Base-by-base conservation (phyloP, 2,888 invertebrate species). In the Furcula furcula region DNA sequence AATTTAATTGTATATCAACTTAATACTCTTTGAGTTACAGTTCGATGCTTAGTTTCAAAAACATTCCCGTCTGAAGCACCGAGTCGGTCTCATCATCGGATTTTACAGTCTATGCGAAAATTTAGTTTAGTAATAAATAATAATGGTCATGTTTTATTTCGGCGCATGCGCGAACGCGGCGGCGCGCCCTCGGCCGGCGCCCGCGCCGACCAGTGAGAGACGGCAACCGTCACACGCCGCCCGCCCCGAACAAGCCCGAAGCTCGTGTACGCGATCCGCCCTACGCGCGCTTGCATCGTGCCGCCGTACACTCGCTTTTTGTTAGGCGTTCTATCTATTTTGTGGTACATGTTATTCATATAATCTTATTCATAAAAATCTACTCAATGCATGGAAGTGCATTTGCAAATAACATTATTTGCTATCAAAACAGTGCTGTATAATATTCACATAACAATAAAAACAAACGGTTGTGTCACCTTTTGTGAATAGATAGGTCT, bases 101-200 rank as follows among this genome's bases (percentile, higher is more conserved):
- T 66, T 76, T 77, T 73, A 79, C 65, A 71, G 67, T 71, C 64
- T 65, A 69, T 58, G 43, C 62, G 68, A 76, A 78, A 74, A 75
- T 73, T 65, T 74, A 52, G 65, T n/a, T n/a, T n/a, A 66, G 64
- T 71, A 76, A 81, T 84, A 84, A 83, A 86, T 83, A 76, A 83
- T 77, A 82, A 74, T 70, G 72, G n/a, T n/a, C 68, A 73, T 65
- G 64, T 66, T 72, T 74, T 71, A 67, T 59, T 73, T 65, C 57
- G 65, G 68, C 55, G 51, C 45, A 52, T 55, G 54, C 54, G 45
- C 47, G 51, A 31, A 51, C 55, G 58, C 55, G 40, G 46, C 18
- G 28, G 18, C 18, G 37, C 48, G 45, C 40, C 41, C 29, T 39
- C 45, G 47, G 37, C 35, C 51, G 43, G 42, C 41, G 31, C 40